Conservation (phyloP, 2,797 vertebrate species). For the Ctenopoma kingsleyae region DNA sequence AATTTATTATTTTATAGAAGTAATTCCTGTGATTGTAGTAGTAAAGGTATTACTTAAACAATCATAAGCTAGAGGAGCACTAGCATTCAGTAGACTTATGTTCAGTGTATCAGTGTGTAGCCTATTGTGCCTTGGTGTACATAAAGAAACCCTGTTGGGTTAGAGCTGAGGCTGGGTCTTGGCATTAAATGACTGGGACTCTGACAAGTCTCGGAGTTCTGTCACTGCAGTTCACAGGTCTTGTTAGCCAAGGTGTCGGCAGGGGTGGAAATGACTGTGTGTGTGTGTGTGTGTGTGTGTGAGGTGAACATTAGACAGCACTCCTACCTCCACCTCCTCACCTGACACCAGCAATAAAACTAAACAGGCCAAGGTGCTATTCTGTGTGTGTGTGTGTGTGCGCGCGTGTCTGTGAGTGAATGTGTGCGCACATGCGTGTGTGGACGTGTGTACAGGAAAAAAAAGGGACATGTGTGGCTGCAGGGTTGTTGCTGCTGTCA, state of each 20-base stretch:
- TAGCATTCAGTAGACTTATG: constrained; percentile 42
- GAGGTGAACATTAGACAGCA: constrained; percentile 83
- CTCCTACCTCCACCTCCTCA: constrained; percentile 83
- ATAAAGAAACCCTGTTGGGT: constrained; percentile 69
- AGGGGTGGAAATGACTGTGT: constrained; percentile 78
- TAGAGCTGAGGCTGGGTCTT: constrained; percentile 66
- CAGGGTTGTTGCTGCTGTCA: constrained; percentile 83
- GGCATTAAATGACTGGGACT: constrained; percentile 81
- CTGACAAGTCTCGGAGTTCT: constrained; percentile 81
- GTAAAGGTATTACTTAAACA: constrained; percentile 28
- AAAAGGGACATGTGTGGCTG: constrained; percentile 73
- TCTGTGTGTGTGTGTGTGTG: constrained; percentile 51
- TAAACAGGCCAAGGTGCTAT: constrained; percentile 83
- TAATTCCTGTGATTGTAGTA: neutral
- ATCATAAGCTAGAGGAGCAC: constrained; percentile 39
- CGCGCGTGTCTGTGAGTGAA: constrained; percentile 50
- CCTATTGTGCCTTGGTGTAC: constrained; percentile 64
- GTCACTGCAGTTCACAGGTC: constrained; percentile 83
- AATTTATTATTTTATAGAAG: constrained; percentile 7
- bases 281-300: constrained; percentile 70
- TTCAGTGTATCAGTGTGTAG: constrained; percentile 50
- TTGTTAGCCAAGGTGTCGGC: constrained; percentile 82
- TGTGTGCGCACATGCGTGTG: constrained; percentile 53
- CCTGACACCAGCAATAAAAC: constrained; percentile 89
- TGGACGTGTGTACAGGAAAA: constrained; percentile 37